Evolutionary conservation across 2,888 invertebrate species (phyloP).

Genomic region (Orthosia gothica): DNA sequence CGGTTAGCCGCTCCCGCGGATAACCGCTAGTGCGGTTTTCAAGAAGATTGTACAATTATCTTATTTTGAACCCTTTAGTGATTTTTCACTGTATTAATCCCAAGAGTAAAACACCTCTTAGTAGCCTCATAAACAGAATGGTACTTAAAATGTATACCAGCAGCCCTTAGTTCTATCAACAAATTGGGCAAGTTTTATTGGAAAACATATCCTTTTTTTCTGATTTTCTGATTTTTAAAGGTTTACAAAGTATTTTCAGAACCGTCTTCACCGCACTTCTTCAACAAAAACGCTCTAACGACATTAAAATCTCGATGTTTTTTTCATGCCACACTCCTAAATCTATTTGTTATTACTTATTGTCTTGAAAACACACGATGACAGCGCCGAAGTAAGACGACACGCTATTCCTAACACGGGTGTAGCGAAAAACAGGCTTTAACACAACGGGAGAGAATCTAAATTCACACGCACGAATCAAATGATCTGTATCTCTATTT

Average conservation of each 20-base stretch:
- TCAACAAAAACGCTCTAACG: constrained; percentile 55
- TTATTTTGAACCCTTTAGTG: too few species aligned
- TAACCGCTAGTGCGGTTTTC: too few species aligned
- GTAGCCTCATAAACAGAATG: not conserved
- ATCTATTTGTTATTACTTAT: constrained; percentile 68
- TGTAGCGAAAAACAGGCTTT: constrained; percentile 56
- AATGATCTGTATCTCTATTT: not conserved
- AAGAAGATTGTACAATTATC: too few species aligned
- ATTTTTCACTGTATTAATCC: too few species aligned
- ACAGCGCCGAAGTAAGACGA: constrained; percentile 60
- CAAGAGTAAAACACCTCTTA: too few species aligned
- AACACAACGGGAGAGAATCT: constrained; percentile 11
- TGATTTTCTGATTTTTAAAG: too few species aligned
- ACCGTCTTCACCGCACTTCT: constrained; percentile 6
- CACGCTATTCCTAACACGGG: constrained; percentile 53
- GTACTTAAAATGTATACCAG: not conserved
- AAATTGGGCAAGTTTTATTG: not conserved
- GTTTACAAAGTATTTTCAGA: not conserved
- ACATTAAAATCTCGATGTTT: constrained; percentile 81
- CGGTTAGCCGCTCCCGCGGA: too few species aligned
- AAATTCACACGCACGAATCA: constrained; percentile 16
- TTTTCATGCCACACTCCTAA: constrained; percentile 79
- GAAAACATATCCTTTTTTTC: accelerated
- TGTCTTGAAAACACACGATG: constrained; percentile 67
- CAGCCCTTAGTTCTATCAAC: not conserved